Percentiles rank a stretch among this genome's conserved stretches.
Conservation (phyloP, 2,888 invertebrate species). For the Tipula lateralis region DNA sequence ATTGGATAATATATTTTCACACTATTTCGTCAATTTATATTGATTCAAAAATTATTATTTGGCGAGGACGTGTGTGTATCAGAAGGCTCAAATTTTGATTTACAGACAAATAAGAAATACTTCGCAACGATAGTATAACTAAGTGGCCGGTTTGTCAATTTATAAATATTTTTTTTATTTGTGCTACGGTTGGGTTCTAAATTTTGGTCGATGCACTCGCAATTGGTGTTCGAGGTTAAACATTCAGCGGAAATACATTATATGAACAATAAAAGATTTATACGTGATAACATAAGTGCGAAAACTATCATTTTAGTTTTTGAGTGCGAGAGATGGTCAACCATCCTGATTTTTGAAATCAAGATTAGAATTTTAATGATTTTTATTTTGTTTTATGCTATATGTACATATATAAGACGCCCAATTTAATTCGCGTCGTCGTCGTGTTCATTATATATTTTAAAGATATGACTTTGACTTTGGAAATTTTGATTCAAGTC, state of each 20-base stretch:
- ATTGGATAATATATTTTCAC: background rate
- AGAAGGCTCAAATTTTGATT: background rate
- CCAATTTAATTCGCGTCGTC: background rate
- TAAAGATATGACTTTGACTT: slow-evolving; percentile 12
- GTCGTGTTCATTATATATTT: background rate
- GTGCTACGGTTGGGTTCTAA: background rate
- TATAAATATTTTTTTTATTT: background rate
- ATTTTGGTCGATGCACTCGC: slow-evolving; percentile 9
- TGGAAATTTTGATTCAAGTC: background rate
- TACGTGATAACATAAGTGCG: background rate
- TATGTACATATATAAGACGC: background rate
- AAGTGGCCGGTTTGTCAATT: background rate
- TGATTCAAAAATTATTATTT: background rate
- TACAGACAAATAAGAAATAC: background rate
- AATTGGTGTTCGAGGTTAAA: slow-evolving; percentile 6
- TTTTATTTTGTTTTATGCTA: background rate
- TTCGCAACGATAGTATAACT: background rate
- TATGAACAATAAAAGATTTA: background rate
- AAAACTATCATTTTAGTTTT: background rate
- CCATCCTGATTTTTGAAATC: background rate
- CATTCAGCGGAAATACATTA: slow-evolving; percentile 2
- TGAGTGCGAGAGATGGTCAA: background rate
- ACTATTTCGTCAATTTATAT: background rate
- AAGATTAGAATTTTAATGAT: slow-evolving; percentile 19
- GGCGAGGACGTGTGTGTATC: background rate